Base-by-base conservation (phyloP, 2,113 vertebrate genomes). In the Trichomycterus rosablanca region DNA sequence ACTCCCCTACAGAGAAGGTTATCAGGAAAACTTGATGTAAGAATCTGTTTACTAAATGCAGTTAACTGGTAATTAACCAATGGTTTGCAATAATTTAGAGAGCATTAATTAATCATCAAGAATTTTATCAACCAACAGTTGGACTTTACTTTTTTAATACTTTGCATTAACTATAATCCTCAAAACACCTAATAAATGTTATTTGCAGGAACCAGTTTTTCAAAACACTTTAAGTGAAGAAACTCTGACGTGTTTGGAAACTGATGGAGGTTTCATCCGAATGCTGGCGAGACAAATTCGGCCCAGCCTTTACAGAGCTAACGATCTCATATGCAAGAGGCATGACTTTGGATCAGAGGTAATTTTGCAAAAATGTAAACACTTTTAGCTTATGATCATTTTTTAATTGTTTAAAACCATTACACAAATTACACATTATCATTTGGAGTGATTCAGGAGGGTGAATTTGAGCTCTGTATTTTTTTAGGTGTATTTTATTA, bases 401-500 rank as follows among this genome's bases (percentile, higher is more conserved):
- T n/a, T n/a, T n/a, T n/a, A n/a, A n/a, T n/a, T n/a, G n/a, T n/a
- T n/a, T n/a, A n/a, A n/a, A n/a, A n/a, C n/a, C n/a, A n/a, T n/a
- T n/a, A n/a, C n/a, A n/a, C n/a, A n/a, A n/a, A n/a, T n/a, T n/a
- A n/a, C n/a, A n/a, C n/a, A n/a, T n/a, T n/a, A n/a, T n/a, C n/a
- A n/a, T n/a, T n/a, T n/a, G n/a, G n/a, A n/a, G n/a, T n/a, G n/a
- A n/a, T n/a, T n/a, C n/a, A n/a, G n/a, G n/a, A n/a, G n/a, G n/a
- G n/a, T n/a, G n/a, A n/a, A n/a, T n/a, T n/a, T n/a, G n/a, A n/a
- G n/a, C n/a, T n/a, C n/a, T n/a, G n/a, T n/a, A n/a, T n/a, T n/a
- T 23, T 44, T 10, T 18, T 59, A 72, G 70, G 63, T 72, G 70
- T 72, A 63, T 63, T 72, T 67, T 18, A 63, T 72, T n/a, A 14